Conservation (phyloP, 2,113 vertebrate genomes). For the Otocyon megalotis region DNA sequence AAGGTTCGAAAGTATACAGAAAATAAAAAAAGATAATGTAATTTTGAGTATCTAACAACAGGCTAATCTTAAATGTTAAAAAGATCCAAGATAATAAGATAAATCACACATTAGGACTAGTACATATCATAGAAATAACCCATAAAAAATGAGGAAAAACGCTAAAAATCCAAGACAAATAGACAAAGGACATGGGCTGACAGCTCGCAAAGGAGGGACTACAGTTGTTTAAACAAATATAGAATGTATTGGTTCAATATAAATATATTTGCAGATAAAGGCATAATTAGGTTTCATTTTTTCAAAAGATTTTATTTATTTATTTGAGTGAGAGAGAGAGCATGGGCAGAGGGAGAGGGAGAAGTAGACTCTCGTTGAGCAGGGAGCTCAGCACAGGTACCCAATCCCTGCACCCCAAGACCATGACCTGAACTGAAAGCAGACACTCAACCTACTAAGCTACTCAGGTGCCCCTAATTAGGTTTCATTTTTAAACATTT, state of each 20-base stretch:
- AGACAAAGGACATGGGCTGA: not conserved
- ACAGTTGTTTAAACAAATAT: not conserved
- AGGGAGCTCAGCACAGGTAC: no score
- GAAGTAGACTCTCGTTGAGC: no score
- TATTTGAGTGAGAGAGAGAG: no score
- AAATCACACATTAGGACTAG: not conserved
- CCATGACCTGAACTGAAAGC: no score
- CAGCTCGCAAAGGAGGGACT: not conserved
- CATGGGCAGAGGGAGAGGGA: no score
- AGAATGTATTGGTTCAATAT: not conserved
- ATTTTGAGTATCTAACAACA: not conserved
- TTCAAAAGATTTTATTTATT: no score
- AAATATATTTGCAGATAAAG: not conserved
- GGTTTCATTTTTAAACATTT: not conserved
- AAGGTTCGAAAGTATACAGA: conserved; percentile 5
- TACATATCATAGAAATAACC: not conserved
- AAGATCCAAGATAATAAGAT: not conserved
- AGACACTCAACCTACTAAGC: no score
- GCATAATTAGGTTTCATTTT: not conserved
- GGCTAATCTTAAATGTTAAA: conserved; percentile 19
- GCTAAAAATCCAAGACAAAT: not conserved
- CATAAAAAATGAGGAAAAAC: not conserved
- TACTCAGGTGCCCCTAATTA: not conserved
- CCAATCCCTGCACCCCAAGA: no score
- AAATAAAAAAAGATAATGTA: not conserved